A percentile compares a stretch with the other conserved stretches of the same genome.
Evolutionary conservation across 2,888 invertebrate genomes (phyloP).

Genomic region (Aphidoletes aphidimyza): DNA sequence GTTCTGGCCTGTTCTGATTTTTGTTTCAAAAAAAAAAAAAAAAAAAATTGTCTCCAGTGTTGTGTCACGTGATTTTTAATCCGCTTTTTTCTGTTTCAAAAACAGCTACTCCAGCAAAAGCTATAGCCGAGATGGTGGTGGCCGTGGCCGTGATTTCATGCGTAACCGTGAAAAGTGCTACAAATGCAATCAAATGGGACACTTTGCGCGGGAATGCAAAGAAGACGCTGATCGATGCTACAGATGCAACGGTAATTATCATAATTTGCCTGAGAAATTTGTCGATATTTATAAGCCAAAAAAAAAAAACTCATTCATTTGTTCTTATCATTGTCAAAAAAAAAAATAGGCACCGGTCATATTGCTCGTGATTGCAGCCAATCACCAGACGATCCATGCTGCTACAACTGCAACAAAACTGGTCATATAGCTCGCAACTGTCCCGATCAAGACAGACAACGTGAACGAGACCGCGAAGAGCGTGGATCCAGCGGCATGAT

Average conservation of each 20-base stretch:
- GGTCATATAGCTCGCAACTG: slow-evolving; percentile 95
- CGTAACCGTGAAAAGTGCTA: slow-evolving; percentile 88
- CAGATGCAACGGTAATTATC: slow-evolving; percentile 68
- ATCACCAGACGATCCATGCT: slow-evolving; percentile 81
- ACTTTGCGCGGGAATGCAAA: slow-evolving; percentile 93
- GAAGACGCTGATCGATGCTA: slow-evolving; percentile 91
- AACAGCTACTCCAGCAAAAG: slow-evolving; percentile 14
- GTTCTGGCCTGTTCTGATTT: too few relatives aligned
- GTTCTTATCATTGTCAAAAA: not conserved
- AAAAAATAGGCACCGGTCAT: slow-evolving; percentile 78
- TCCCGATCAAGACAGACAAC: slow-evolving; percentile 76
- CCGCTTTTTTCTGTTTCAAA: not conserved
- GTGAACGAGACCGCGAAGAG: slow-evolving; percentile 54
- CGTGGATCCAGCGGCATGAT: slow-evolving; percentile 68
- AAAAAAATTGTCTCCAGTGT: too few relatives aligned
- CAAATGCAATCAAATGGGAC: slow-evolving; percentile 94
- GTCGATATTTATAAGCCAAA: not conserved
- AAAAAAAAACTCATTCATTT: slow-evolving; percentile 1
- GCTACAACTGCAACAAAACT: slow-evolving; percentile 86
- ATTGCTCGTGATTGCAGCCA: slow-evolving; percentile 93
- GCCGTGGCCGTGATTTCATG: slow-evolving; percentile 67
- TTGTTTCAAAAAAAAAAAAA: too few relatives aligned
- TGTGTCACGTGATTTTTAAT: not conserved
- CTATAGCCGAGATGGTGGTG: slow-evolving; percentile 59
- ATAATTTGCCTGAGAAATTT: not conserved